Percentiles rank a stretch among this genome's conserved stretches.
Evolutionary conservation across 2,113 vertebrate genomes (phyloP).

Genomic region (Ophthalmolycus amberensis): DNA sequence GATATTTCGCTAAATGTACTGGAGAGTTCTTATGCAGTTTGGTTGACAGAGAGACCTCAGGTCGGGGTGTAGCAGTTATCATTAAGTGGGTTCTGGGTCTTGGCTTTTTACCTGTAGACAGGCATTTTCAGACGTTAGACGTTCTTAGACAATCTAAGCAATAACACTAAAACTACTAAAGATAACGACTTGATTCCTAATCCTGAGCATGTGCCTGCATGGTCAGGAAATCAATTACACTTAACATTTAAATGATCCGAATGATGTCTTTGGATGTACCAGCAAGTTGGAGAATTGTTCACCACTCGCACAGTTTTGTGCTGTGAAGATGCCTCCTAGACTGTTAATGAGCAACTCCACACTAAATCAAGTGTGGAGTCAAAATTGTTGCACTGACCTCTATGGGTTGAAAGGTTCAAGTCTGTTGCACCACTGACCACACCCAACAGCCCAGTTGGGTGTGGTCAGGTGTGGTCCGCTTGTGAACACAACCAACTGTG

Average conservation of each 20-base stretch:
- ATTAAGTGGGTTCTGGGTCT: constrained; percentile 35
- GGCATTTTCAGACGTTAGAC: constrained; percentile 30
- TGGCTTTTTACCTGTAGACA: constrained; percentile 40
- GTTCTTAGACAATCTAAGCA: constrained; percentile 24
- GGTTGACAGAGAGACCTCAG: constrained; percentile 29
- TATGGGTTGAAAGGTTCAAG: constrained; percentile 83
- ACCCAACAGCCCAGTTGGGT: constrained; percentile 64
- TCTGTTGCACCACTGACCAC: constrained; percentile 73
- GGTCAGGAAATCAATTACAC: constrained; percentile 74
- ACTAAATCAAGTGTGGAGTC: constrained; percentile 60
- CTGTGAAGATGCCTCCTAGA: constrained; percentile 75
- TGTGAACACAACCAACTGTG: constrained; percentile 75
- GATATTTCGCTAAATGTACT: constrained; percentile 26
- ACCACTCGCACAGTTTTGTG: constrained; percentile 73
- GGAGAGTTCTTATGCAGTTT: constrained; percentile 13
- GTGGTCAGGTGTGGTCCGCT: constrained; percentile 70
- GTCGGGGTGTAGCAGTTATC: constrained; percentile 22
- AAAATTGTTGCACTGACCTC: constrained; percentile 80
- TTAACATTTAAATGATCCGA: constrained; percentile 55
- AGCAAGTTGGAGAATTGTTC: constrained; percentile 81
- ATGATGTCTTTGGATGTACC: constrained; percentile 70
- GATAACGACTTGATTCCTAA: constrained; percentile 66
- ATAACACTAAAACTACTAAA: constrained; percentile 46
- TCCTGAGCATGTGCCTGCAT: constrained; percentile 79
- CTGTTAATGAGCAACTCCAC: constrained; percentile 67